Evolutionary conservation across 2,113 vertebrate genomes (phyloP).

Genomic region (Tautogolabrus adspersus): DNA sequence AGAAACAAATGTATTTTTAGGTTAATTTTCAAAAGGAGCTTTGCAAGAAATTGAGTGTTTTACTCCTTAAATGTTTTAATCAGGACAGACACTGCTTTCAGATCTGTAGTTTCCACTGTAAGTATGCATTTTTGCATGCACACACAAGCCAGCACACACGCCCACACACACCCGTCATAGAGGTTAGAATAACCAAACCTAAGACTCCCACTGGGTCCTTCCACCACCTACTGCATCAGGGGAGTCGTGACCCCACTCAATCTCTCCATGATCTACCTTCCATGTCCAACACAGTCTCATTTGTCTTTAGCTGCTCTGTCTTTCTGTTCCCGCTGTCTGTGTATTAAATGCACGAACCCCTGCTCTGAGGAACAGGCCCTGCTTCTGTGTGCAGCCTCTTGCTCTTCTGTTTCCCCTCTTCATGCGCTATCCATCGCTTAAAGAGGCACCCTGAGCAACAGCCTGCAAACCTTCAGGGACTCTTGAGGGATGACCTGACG

Average conservation of each 20-base stretch:
- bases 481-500: conserved; percentile 43
- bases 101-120: conserved; percentile 6
- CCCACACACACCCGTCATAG: conserved; percentile 13
- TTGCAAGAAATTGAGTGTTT: not conserved
- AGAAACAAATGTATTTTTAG: not conserved
- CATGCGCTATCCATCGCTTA: conserved; percentile 20
- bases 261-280: conserved; percentile 59
- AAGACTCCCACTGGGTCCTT: conserved; percentile 48
- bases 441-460: conserved; percentile 53
- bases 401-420: conserved; percentile 27
- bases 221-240: conserved; percentile 57
- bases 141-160: conserved; percentile 25
- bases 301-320: conserved; percentile 50
- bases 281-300: conserved; percentile 51
- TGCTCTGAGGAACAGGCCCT: conserved; percentile 21
- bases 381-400: conserved; percentile 45
- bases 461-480: conserved; percentile 45
- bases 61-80: not conserved
- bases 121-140: conserved; percentile 9
- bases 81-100: conserved; percentile 17
- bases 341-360: conserved; percentile 46
- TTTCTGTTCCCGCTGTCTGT: conserved; percentile 49
- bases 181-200: conserved; percentile 55
- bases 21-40: not conserved
- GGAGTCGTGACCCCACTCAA: conserved; percentile 54